Percentiles rank a stretch among this genome's conserved stretches.
Conservation (phyloP, 2,888 invertebrate genomes). For the Mycogona germanica region DNA sequence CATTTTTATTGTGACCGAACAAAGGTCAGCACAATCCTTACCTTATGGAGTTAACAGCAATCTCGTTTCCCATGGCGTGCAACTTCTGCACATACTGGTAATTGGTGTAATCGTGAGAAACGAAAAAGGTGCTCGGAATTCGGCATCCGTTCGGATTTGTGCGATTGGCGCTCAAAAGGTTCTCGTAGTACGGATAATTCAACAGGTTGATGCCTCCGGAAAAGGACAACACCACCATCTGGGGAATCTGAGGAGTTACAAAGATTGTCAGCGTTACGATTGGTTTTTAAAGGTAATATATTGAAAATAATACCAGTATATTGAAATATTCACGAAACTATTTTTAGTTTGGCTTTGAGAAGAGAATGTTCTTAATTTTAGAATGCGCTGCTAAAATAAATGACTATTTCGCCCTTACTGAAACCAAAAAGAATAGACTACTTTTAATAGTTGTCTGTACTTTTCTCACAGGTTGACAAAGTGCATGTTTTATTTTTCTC, state of each 20-base stretch:
- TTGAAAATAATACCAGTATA: background rate
- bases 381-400: too few species aligned
- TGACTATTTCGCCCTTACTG: too few species aligned
- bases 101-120: constrained; percentile 79
- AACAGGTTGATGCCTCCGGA: constrained; percentile 88
- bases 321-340: too few species aligned
- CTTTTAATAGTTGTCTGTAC: too few species aligned
- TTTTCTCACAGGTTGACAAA: background rate
- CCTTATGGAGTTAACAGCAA: constrained; percentile 49
- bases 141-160: constrained; percentile 82
- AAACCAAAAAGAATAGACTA: too few species aligned
- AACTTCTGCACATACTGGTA: constrained; percentile 84
- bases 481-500: background rate
- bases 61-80: constrained; percentile 79
- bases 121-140: constrained; percentile 82
- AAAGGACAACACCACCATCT: constrained; percentile 84
- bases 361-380: too few species aligned
- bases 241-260: constrained; percentile 56
- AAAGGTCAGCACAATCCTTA: too few species aligned
- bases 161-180: constrained; percentile 65
- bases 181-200: constrained; percentile 75
- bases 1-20: too few species aligned
- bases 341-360: too few species aligned
- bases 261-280: too few species aligned
- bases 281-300: background rate